Percentiles rank a stretch among this genome's conserved stretches.
Evolutionary conservation across 37 sponge, comb jelly and placozoan genomes (phyloP).

Genomic region (Ephydatia muelleri): DNA sequence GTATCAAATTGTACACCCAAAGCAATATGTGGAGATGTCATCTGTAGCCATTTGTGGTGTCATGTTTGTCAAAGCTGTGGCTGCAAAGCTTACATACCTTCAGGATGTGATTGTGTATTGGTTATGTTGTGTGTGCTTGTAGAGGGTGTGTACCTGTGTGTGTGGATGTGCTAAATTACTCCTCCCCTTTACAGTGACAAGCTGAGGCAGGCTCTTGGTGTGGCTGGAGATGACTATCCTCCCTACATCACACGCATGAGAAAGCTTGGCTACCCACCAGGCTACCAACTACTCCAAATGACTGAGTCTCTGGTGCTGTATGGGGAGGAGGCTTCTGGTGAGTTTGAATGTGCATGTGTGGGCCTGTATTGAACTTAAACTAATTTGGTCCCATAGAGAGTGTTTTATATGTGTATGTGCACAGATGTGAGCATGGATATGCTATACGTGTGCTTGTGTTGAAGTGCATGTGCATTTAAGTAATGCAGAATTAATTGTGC

Average conservation of each 20-base stretch:
- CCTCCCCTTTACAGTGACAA: slow-evolving; percentile 49
- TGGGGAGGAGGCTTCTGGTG: slow-evolving; percentile 30
- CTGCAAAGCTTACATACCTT: too few species aligned
- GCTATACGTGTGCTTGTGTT: neutral
- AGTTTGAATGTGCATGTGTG: neutral
- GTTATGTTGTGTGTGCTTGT: too few species aligned
- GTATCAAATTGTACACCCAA: too few species aligned
- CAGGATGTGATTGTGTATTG: too few species aligned
- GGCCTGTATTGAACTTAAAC: neutral
- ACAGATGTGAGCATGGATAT: neutral
- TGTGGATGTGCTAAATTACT: too few species aligned
- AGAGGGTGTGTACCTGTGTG: too few species aligned
- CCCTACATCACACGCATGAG: slow-evolving; percentile 69
- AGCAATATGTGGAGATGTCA: too few species aligned
- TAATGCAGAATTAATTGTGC: neutral
- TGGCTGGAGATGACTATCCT: slow-evolving; percentile 24
- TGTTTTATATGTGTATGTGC: neutral
- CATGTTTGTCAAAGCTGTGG: too few species aligned
- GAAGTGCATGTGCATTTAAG: too few species aligned
- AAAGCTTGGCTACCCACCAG: slow-evolving; percentile 73
- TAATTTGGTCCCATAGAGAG: too few species aligned
- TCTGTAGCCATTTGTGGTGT: too few species aligned
- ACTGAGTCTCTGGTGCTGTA: slow-evolving; percentile 30
- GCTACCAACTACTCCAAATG: slow-evolving; percentile 37
- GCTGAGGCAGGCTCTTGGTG: slow-evolving; percentile 61